Conservation (phyloP, 2,888 invertebrate genomes). For the Thalpophila matura region DNA sequence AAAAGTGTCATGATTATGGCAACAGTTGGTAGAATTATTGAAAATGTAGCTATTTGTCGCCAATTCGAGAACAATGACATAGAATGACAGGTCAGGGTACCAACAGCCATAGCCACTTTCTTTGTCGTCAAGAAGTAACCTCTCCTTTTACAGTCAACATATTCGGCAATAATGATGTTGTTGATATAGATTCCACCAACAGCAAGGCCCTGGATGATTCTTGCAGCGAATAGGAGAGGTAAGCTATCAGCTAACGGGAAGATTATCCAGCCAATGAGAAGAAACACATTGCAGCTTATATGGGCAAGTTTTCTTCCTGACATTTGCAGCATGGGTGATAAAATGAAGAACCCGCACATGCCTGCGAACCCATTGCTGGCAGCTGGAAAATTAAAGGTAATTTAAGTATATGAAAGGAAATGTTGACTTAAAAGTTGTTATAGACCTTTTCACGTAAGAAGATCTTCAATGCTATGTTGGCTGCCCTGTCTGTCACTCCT, state of each 20-base stretch:
- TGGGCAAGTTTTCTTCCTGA: constrained; percentile 68
- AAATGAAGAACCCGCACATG: constrained; percentile 64
- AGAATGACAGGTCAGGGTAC: constrained; percentile 68
- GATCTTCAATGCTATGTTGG: no score
- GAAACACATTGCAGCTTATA: constrained; percentile 49
- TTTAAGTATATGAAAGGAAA: no score
- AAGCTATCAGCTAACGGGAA: constrained; percentile 65
- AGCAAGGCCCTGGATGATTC: constrained; percentile 68
- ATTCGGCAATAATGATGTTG: constrained; percentile 69
- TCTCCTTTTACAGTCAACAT: constrained; percentile 66
- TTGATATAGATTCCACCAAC: constrained; percentile 67
- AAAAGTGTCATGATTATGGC: constrained; percentile 60
- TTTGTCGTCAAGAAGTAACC: constrained; percentile 70
- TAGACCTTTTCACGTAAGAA: no score
- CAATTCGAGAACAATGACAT: constrained; percentile 66
- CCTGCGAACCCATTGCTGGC: constrained; percentile 69
- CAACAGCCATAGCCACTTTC: constrained; percentile 61
- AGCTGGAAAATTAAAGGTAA: constrained; percentile 56
- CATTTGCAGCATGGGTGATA: constrained; percentile 68
- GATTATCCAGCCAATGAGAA: constrained; percentile 66
- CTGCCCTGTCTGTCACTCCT: no score
- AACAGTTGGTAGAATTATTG: constrained; percentile 44
- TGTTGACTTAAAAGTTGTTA: no score
- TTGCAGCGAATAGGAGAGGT: constrained; percentile 61
- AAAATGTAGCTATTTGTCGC: constrained; percentile 67